Conservation (phyloP, 2,797 vertebrate species). For the Micropoecilia bifurca region DNA sequence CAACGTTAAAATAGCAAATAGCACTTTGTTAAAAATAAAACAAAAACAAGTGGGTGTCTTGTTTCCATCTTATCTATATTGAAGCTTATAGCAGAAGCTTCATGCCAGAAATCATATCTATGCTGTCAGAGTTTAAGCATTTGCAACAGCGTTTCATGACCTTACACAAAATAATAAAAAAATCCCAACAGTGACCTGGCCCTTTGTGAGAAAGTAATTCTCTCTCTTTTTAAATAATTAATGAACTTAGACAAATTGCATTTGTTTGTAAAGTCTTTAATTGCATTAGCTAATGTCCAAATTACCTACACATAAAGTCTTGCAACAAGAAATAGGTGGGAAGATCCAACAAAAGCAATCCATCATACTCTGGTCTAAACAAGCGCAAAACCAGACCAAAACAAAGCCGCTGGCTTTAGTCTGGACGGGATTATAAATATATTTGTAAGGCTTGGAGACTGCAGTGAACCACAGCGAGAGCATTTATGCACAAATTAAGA, state of each 20-base stretch:
- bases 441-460: not conserved
- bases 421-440: not conserved
- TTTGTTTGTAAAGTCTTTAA: not conserved
- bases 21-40: constrained; percentile 1
- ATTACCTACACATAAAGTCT: not conserved
- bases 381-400: not conserved
- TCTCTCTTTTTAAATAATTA: not conserved
- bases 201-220: not conserved
- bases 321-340: not conserved
- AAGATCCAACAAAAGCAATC: not conserved
- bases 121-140: not conserved
- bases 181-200: not conserved
- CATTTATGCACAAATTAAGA: not conserved
- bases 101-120: not conserved
- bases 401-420: not conserved
- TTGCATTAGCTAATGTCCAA: not conserved
- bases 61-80: constrained; percentile 11
- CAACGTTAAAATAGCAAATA: constrained; percentile 22
- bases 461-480: not conserved
- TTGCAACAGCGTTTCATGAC: not conserved
- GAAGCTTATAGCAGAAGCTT: not conserved
- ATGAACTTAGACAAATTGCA: not conserved
- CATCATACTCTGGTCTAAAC: not conserved
- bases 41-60: not conserved
- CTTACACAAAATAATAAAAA: not conserved